These are phyloP conservation scores for Fringilla coelebs DNA, from an alignment of 2,797 vertebrate species.

Conservation along the genomic window DNA sequence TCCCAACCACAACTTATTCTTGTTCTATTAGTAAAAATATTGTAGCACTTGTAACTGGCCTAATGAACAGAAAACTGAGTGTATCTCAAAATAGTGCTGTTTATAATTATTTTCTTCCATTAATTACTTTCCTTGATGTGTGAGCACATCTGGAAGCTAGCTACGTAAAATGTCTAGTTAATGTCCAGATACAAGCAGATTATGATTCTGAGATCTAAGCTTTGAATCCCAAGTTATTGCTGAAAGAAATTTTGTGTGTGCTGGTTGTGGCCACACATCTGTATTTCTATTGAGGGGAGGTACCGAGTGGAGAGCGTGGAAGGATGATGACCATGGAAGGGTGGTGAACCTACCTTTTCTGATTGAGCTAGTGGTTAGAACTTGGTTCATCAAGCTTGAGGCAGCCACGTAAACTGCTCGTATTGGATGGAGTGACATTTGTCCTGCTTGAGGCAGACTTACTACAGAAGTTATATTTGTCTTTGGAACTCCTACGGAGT, in stretches of 20 bases:
- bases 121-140: background rate
- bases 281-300: background rate
- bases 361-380: background rate
- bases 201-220: background rate
- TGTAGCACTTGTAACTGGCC: background rate
- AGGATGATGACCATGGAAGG: background rate
- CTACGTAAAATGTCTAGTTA: background rate
- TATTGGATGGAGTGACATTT: background rate
- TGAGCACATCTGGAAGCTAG: background rate
- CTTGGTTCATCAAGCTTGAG: background rate
- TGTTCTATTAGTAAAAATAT: background rate
- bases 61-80: background rate
- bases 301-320: background rate
- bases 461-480: background rate
- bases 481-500: background rate
- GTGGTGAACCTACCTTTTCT: background rate
- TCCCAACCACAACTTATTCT: background rate
- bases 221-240: background rate
- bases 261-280: background rate
- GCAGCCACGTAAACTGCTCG: rapidly evolving
- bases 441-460: background rate
- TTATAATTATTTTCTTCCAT: background rate
- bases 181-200: background rate
- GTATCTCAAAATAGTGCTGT: background rate
- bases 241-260: background rate